Conservation (phyloP, 53 echinoderm and acorn worm genomes). For the Luidia sarsii region DNA sequence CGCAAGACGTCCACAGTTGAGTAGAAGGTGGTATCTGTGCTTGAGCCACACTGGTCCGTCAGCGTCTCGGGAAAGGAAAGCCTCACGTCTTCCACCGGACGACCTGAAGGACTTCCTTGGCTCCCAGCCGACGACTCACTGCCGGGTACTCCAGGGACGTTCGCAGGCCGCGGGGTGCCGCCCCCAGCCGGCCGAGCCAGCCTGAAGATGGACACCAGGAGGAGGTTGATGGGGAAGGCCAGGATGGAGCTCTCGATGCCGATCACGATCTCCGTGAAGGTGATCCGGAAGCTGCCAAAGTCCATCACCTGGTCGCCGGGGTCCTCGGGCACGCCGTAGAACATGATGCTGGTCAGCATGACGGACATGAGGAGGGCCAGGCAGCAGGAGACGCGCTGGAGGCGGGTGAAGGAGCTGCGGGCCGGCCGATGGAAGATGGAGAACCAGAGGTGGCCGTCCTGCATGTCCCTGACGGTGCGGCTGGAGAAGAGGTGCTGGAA, state of each 20-base stretch:
- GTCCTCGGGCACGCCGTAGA: slow-evolving; percentile 77
- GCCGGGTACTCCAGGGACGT: no score
- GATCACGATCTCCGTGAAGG: slow-evolving; percentile 81
- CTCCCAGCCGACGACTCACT: background rate
- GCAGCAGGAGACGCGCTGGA: slow-evolving; percentile 87
- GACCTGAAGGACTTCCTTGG: no score
- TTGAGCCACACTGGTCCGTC: background rate
- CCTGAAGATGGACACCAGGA: slow-evolving; percentile 83
- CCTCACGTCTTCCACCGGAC: background rate
- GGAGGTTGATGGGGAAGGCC: slow-evolving; percentile 85
- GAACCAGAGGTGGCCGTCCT: slow-evolving; percentile 93
- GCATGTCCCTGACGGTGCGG: slow-evolving; percentile 68
- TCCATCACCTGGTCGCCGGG: slow-evolving; percentile 87
- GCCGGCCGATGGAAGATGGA: slow-evolving; percentile 81
- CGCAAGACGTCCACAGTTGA: background rate
- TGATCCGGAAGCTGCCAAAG: slow-evolving; percentile 81
- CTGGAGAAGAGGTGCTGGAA: slow-evolving; percentile 79
- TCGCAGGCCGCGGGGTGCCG: background rate
- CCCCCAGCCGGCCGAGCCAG: slow-evolving; percentile 55
- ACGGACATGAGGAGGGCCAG: slow-evolving; percentile 84
- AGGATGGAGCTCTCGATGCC: slow-evolving; percentile 83
- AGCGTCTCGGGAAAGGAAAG: background rate
- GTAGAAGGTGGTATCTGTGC: background rate
- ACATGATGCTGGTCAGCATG: slow-evolving; percentile 98
- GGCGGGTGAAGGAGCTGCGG: slow-evolving; percentile 82